phyloP scores from a whole-genome alignment of 2,113 vertebrate species.

The Butastur rufipennis region DNA sequence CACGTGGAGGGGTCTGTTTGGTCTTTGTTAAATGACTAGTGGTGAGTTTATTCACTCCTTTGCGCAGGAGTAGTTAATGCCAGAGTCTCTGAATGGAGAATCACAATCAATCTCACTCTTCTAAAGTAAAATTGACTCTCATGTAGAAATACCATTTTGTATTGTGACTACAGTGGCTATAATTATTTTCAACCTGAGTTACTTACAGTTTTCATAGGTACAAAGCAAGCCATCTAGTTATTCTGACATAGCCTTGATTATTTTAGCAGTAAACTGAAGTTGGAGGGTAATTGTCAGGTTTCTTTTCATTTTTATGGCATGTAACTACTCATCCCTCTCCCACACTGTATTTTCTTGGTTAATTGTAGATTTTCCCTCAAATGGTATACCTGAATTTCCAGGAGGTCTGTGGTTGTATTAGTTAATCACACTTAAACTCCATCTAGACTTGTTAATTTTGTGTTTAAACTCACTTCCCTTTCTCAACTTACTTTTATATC shows the following conservation, averaged over 20 bases:
- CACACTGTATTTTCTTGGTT: background rate
- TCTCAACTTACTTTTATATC: background rate
- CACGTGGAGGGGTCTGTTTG: background rate
- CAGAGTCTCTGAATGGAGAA: background rate
- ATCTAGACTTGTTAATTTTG: background rate
- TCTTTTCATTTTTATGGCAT: background rate
- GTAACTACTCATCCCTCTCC: background rate
- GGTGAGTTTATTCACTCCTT: background rate
- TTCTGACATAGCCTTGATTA: background rate
- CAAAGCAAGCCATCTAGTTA: background rate
- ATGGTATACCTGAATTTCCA: background rate
- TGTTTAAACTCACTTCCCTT: background rate
- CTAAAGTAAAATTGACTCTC: accelerated
- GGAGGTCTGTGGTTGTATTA: background rate
- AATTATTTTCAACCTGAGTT: background rate
- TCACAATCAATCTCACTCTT: background rate
- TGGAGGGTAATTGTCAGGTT: background rate
- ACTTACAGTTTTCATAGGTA: background rate
- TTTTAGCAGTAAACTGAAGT: background rate
- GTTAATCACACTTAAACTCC: background rate
- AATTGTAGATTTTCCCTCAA: background rate
- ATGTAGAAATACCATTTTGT: background rate
- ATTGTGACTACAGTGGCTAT: background rate
- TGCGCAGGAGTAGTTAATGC: background rate
- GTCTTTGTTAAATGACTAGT: background rate